A percentile compares a stretch with the other conserved stretches of the same genome.
These are phyloP conservation scores for Eilema caniola DNA, from an alignment of 2,888 invertebrate genomes.

Conservation along the genomic window DNA sequence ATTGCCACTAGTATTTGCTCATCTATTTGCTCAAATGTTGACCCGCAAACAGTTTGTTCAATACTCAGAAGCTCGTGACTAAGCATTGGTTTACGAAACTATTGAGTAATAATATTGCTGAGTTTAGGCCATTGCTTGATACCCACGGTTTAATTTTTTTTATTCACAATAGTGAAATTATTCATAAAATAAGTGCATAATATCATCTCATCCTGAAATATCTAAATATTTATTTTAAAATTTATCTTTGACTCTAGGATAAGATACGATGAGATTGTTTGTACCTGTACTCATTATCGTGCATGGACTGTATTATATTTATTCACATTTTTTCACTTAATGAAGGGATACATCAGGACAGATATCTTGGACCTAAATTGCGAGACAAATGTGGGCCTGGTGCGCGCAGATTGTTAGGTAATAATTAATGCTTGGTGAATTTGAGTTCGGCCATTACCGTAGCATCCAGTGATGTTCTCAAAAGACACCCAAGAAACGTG, in stretches of 20 bases:
- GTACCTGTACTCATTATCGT: too few relatives aligned
- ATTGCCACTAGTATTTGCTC: slow-evolving; percentile 15
- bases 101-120: slow-evolving; percentile 14
- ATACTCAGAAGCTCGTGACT: slow-evolving; percentile 20
- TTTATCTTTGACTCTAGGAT: background rate
- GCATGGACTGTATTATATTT: too few relatives aligned
- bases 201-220: slow-evolving; percentile 2
- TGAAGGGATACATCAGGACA: too few relatives aligned
- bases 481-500: too few relatives aligned
- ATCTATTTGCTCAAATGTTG: slow-evolving; percentile 24
- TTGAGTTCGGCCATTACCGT: too few relatives aligned
- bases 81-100: slow-evolving; percentile 24
- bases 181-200: background rate
- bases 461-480: too few relatives aligned
- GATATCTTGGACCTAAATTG: too few relatives aligned
- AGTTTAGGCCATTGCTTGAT: slow-evolving; percentile 8
- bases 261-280: too few relatives aligned
- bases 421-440: too few relatives aligned
- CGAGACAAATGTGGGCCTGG: too few relatives aligned
- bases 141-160: slow-evolving; percentile 15
- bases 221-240: background rate
- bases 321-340: too few relatives aligned
- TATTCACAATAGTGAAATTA: slow-evolving; percentile 12
- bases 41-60: slow-evolving; percentile 20
- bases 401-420: too few relatives aligned